phyloP scores from a whole-genome alignment of 2,888 invertebrate species.

The Magallana nippona region DNA sequence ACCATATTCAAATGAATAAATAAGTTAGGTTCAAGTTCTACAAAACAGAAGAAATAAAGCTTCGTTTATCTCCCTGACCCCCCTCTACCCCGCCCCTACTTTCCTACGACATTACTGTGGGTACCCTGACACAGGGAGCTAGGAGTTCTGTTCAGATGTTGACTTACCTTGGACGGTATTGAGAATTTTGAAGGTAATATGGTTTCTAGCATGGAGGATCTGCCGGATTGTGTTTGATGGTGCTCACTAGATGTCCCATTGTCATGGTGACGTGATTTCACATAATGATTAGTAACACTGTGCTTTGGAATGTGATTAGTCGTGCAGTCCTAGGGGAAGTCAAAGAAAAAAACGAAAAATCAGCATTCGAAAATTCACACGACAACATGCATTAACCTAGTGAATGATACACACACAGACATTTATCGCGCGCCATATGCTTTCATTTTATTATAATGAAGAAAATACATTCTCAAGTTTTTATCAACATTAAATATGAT shows the following conservation, averaged over 20 bases:
- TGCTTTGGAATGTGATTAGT: conserved; percentile 35
- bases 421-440: neutral
- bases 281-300: conserved; percentile 31
- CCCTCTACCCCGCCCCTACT: neutral
- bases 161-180: conserved; percentile 64
- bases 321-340: neutral
- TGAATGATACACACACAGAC: neutral
- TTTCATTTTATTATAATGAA: neutral
- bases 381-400: neutral
- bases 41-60: neutral
- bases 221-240: conserved; percentile 4
- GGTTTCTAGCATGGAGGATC: conserved; percentile 26
- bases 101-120: neutral
- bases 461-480: neutral
- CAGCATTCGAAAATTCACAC: neutral
- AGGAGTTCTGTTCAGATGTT: neutral
- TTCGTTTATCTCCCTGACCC: conserved; percentile 11
- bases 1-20: too few relatives aligned
- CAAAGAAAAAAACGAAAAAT: neutral
- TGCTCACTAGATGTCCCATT: conserved; percentile 33
- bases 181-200: conserved; percentile 63
- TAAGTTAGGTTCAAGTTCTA: too few relatives aligned
- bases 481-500: neutral
- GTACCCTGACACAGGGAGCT: too few relatives aligned
- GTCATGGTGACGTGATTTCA: conserved; percentile 35